Base-by-base conservation (phyloP, 2,888 invertebrate genomes). In the Lasius platythorax region DNA sequence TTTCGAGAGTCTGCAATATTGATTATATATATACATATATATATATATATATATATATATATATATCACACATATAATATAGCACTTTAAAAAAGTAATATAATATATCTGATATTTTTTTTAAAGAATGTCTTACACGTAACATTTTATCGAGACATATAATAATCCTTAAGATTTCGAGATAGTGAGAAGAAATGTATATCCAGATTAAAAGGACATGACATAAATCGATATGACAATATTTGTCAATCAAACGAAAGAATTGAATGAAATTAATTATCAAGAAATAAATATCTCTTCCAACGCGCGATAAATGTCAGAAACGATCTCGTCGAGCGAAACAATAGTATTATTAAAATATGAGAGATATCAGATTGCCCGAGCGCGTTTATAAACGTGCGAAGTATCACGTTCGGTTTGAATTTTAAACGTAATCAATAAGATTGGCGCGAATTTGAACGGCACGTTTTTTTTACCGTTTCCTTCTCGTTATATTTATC, bases 341-440 rank as follows among this genome's bases (percentile, higher is more conserved):
- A 61, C 18, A 33, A 28, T 30, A 33, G 43, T 18, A 63, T 73
- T 30, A 40, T 64, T 50, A 18, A 53, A 67, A 67, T 28, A 63
- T 43, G 61, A 58, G 5, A 56, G 33, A 46, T 66, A 33, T 74
- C 75, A 23, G 46, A 33, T 66, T 66, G 30, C 23, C 23, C 23
- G 68, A 70, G 6, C 23, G 53, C 15, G 33, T 68, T 53, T 63
- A 40, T 56, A 43, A 74, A 61, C n/a, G n/a, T n/a, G n/a, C 23
- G 3, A 18, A 33, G 23, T 50, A 28, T 67, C 68, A 18, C 18
- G 23, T 50, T 67, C 18, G 66, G 3, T n/a, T 58, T 15, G 15
- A 37, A 37, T 63, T 46, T 46, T 75, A 33, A 33, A 30, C 23
- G 9, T 37, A 37, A 37, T 33, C 15, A 18, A 75, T 66, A 46